Base-by-base conservation (phyloP, 2,113 vertebrate genomes). In the Scolopax mira region DNA sequence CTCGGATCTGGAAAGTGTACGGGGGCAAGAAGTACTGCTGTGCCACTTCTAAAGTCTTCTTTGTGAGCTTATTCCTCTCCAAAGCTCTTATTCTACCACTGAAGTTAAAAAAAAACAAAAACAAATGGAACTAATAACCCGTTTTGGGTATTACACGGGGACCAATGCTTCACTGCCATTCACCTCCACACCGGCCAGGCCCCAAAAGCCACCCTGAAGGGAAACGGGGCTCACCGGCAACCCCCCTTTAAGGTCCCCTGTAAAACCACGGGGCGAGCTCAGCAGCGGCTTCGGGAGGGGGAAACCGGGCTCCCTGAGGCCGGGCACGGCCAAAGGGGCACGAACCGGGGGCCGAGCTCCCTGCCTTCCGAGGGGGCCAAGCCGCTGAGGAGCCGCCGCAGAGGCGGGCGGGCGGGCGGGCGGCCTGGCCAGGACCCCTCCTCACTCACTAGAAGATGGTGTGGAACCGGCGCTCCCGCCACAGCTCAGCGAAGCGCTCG, bases 1-100 rank as follows among this genome's bases (percentile, higher is more conserved):
- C 99, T 90, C 99, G 95, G 81, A 99, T 99, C 97, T 99, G 99
- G 97, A 99, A 99, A 51, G 98, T 98, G 28, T 99, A 99, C 0
- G 99, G 99, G 3, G 99, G 99, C 65, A 99, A 90, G 89, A 99
- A 98, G 93, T 98, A 99, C 11, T 80, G 87, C 90, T 89, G 98
- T 11, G 97, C 98, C 27, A 97, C 46, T 55, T 98, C 97, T 67
- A 99, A 96, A 15, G 97, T 96, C 96, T 98, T 97, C 33, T 98
- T 98, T 19, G 98, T 97, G 95, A 99, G 98, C 6, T 72, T 87
- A 54, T 98, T 98, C 93, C 96, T 98, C 94, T 99, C 98, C 25
- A 95, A 93, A 27, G 81, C 95, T 88, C 97, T 98, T 51, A 97
- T 93, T 35, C 91, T 97, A 14, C 99, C 99, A 88, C 99, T 99